These are phyloP conservation scores for Zoanthus sansibaricus DNA, from an alignment of 92 coral and sea anemone species.

Conservation along the genomic window DNA sequence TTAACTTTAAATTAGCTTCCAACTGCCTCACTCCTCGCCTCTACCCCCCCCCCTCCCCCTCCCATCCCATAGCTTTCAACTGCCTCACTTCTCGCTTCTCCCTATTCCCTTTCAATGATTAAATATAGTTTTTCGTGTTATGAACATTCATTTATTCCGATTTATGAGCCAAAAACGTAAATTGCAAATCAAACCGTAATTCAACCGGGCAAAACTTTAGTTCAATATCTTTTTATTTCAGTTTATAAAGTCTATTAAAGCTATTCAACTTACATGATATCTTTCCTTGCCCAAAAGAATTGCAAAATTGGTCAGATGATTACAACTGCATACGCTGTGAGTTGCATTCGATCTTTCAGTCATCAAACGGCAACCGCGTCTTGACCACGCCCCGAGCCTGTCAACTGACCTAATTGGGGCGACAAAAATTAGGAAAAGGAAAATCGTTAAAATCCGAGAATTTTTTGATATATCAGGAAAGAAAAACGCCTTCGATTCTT, in stretches of 20 bases:
- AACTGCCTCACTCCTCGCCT: not conserved
- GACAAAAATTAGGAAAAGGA: not conserved
- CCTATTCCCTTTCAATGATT: not conserved
- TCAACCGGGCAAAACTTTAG: not conserved
- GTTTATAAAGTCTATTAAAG: too few relatives aligned
- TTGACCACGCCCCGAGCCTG: slow-evolving; percentile 80
- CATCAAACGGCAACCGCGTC: slow-evolving; percentile 70
- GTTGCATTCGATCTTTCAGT: slow-evolving; percentile 76
- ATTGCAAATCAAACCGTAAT: not conserved
- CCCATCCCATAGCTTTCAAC: not conserved
- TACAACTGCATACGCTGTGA: slow-evolving; percentile 82
- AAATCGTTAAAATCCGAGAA: not conserved
- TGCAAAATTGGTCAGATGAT: slow-evolving; percentile 88
- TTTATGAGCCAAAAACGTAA: not conserved
- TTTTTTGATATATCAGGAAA: too few relatives aligned
- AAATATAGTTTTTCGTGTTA: not conserved
- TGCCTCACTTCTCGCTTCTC: not conserved
- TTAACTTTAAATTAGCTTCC: too few relatives aligned
- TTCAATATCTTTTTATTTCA: not conserved
- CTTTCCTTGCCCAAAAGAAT: slow-evolving; percentile 76
- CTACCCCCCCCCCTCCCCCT: not conserved
- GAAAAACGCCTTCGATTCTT: too few relatives aligned
- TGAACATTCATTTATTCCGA: not conserved
- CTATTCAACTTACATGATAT: slow-evolving; percentile 45
- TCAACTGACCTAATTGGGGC: slow-evolving; percentile 32